phyloP scores from a whole-genome alignment of 2,113 vertebrate species.

The Coracopsis vasa region DNA sequence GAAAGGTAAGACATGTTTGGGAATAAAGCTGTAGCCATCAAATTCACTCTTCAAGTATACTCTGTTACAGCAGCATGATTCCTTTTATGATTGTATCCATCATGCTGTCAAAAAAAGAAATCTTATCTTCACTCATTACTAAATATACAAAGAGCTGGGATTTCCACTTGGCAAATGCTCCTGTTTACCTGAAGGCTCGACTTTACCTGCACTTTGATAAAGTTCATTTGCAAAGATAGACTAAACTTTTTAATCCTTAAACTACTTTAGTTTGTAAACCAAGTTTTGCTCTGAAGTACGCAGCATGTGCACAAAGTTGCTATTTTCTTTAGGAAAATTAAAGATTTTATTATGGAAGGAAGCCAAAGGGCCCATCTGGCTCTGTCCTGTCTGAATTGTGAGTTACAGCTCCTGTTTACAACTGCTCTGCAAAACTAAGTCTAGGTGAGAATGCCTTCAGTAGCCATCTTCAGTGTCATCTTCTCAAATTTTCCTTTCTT shows the following conservation, averaged over 20 bases:
- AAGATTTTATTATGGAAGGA: background rate
- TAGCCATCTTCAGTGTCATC: background rate
- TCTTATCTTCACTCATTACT: constrained; percentile 71
- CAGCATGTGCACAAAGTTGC: background rate
- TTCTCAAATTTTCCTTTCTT: background rate
- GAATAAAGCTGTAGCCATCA: background rate
- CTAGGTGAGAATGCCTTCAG: background rate
- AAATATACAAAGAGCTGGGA: constrained; percentile 70
- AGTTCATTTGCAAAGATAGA: constrained; percentile 56
- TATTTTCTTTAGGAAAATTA: background rate
- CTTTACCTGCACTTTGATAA: constrained; percentile 65
- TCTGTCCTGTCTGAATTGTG: constrained; percentile 3
- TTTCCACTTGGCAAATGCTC: constrained; percentile 71
- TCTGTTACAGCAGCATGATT: constrained; percentile 21
- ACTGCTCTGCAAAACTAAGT: background rate
- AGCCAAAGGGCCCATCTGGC: constrained; percentile 27
- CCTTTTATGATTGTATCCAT: constrained; percentile 63
- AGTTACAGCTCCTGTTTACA: constrained; percentile 38
- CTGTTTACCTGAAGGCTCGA: constrained; percentile 70
- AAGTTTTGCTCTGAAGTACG: background rate
- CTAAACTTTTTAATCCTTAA: constrained; percentile 44
- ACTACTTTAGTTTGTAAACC: background rate
- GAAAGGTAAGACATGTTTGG: constrained; percentile 3
- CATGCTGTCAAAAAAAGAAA: constrained; percentile 70
- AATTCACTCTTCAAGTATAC: constrained; percentile 17